Evolutionary conservation across 2,113 vertebrate genomes (phyloP).

Genomic region (Turnix velox): DNA sequence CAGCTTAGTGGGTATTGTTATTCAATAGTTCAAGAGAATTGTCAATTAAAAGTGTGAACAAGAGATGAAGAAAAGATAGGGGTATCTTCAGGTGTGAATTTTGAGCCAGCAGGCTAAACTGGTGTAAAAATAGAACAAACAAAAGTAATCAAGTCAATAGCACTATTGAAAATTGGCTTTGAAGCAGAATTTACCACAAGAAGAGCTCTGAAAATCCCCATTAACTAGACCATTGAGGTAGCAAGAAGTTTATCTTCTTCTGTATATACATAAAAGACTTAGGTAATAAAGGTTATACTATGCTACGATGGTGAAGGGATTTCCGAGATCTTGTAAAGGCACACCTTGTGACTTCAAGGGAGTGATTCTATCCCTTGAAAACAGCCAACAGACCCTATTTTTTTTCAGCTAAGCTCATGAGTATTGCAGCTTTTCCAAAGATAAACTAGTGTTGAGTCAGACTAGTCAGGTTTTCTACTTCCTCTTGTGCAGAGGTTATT

Average conservation of each 20-base stretch:
- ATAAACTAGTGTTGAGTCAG: background rate
- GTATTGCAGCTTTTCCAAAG: background rate
- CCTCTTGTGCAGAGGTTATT: background rate
- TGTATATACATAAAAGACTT: background rate
- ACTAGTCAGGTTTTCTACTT: background rate
- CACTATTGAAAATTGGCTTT: background rate
- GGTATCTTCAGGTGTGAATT: conserved; percentile 38
- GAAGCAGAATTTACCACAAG: background rate
- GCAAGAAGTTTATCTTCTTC: background rate
- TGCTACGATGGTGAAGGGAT: background rate
- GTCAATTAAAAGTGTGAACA: conserved; percentile 48
- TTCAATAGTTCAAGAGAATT: conserved; percentile 1
- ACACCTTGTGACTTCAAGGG: background rate
- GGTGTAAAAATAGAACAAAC: conserved; percentile 5
- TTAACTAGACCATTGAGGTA: background rate
- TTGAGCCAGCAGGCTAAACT: conserved; percentile 2
- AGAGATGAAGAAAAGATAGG: background rate
- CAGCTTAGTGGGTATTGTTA: background rate
- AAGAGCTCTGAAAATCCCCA: background rate
- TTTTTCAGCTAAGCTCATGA: background rate
- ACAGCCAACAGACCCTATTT: background rate
- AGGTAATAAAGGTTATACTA: background rate
- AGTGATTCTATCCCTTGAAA: background rate
- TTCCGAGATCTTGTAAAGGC: background rate
- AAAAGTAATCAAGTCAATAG: background rate